A percentile compares a stretch with the other conserved stretches of the same genome.
Evolutionary conservation across 2,113 vertebrate genomes (phyloP).

Genomic region (Ictidomys tridecemlineatus): DNA sequence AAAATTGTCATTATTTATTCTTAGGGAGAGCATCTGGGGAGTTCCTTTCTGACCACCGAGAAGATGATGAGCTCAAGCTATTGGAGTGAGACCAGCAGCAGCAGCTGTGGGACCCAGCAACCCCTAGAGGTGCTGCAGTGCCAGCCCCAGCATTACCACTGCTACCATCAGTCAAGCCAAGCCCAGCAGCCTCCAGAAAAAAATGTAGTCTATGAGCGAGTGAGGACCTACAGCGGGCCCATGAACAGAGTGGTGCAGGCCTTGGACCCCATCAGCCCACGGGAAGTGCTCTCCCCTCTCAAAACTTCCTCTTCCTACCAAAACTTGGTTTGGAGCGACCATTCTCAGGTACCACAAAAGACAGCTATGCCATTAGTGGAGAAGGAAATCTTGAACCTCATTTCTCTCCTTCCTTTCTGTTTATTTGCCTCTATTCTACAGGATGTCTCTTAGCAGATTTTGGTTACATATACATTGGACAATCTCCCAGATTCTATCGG

Average conservation of each 20-base stretch:
- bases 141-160: constrained; percentile 76
- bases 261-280: constrained; percentile 78
- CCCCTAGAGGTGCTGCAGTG: constrained; percentile 80
- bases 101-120: constrained; percentile 83
- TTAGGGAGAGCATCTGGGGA: constrained; percentile 53
- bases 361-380: constrained; percentile 42
- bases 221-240: constrained; percentile 88
- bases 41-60: constrained; percentile 42
- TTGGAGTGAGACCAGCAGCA: constrained; percentile 74
- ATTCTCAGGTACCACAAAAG: constrained; percentile 75
- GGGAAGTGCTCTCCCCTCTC: constrained; percentile 81
- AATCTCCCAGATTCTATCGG: not conserved
- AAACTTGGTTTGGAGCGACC: constrained; percentile 81
- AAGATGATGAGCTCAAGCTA: constrained; percentile 80
- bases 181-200: constrained; percentile 77
- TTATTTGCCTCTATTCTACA: constrained; percentile 6
- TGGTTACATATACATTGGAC: not conserved
- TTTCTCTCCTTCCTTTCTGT: not conserved
- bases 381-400: not conserved
- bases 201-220: constrained; percentile 83
- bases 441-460: not conserved
- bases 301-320: constrained; percentile 80
- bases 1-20: constrained; percentile 42
- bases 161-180: constrained; percentile 74
- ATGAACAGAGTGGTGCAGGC: constrained; percentile 83